These are phyloP conservation scores for Drosophila buzzatii DNA, from an alignment of 2,888 invertebrate species.

Conservation along the genomic window DNA sequence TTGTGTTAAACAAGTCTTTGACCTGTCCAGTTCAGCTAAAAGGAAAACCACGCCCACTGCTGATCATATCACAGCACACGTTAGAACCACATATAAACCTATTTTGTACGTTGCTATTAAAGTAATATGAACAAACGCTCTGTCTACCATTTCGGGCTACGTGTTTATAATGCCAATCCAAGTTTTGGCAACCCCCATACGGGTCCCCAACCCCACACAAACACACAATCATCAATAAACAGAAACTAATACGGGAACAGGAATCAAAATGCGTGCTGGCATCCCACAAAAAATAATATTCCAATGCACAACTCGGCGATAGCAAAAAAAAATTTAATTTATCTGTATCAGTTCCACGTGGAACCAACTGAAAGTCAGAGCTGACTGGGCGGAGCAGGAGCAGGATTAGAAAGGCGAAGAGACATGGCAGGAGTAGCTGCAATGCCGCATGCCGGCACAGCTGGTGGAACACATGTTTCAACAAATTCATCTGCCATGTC, in stretches of 20 bases:
- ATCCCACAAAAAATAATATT: constrained; percentile 48
- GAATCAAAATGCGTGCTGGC: constrained; percentile 77
- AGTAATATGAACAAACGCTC: constrained; percentile 51
- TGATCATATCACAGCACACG: constrained; percentile 42
- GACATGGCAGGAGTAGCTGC: background rate
- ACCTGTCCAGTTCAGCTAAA: background rate
- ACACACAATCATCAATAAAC: constrained; percentile 33
- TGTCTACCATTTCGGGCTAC: constrained; percentile 51
- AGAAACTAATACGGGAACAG: constrained; percentile 50
- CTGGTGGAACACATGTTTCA: constrained; percentile 75
- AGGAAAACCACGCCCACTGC: background rate
- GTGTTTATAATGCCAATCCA: constrained; percentile 77
- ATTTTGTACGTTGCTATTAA: constrained; percentile 66
- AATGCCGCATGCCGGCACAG: constrained; percentile 47
- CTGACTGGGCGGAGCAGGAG: constrained; percentile 23
- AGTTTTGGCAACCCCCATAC: constrained; percentile 18
- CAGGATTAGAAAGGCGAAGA: background rate
- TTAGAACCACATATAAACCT: constrained; percentile 72
- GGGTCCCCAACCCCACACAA: background rate
- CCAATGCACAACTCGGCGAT: constrained; percentile 49
- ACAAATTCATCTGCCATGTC: constrained; percentile 81
- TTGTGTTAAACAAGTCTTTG: background rate
- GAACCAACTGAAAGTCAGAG: constrained; percentile 7
- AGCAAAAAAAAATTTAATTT: constrained; percentile 77
- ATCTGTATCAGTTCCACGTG: constrained; percentile 77